These are phyloP conservation scores for Octopus bimaculoides DNA, from an alignment of 1,140 invertebrate species.

Conservation along the genomic window DNA sequence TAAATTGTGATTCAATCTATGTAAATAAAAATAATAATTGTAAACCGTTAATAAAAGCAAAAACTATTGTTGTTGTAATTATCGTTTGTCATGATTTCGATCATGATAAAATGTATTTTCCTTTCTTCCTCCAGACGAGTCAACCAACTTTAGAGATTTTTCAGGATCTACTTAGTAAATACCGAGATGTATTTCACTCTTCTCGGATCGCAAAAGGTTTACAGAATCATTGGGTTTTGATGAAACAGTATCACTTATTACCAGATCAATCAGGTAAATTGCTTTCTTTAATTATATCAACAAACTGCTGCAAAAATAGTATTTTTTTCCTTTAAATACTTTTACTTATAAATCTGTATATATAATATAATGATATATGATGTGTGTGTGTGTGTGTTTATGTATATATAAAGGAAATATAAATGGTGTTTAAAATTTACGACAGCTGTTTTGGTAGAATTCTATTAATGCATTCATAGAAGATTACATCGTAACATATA, in stretches of 20 bases:
- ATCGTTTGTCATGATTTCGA: no score
- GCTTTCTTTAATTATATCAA: not conserved
- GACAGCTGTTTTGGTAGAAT: no score
- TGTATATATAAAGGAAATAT: not conserved
- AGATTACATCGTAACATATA: no score
- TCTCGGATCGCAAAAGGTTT: slow-evolving; percentile 82
- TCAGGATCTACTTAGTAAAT: slow-evolving; percentile 75
- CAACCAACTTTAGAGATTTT: slow-evolving; percentile 76
- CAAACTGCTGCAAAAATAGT: not conserved
- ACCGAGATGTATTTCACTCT: slow-evolving; percentile 75
- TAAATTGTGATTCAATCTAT: no score
- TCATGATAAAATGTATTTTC: not conserved
- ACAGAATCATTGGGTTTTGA: slow-evolving; percentile 83
- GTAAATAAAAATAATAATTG: no score
- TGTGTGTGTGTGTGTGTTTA: not conserved
- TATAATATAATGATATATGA: not conserved
- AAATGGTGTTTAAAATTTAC: not conserved
- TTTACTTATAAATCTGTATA: not conserved
- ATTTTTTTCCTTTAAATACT: not conserved
- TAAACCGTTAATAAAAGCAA: no score
- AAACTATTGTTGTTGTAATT: no score
- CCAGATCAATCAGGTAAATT: slow-evolving; percentile 80
- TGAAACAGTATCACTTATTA: slow-evolving; percentile 90
- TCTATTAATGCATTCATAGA: no score
- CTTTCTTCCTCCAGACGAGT: slow-evolving; percentile 48